phyloP scores from a whole-genome alignment of 2,797 vertebrate species.

The Austrolebias charrua region DNA sequence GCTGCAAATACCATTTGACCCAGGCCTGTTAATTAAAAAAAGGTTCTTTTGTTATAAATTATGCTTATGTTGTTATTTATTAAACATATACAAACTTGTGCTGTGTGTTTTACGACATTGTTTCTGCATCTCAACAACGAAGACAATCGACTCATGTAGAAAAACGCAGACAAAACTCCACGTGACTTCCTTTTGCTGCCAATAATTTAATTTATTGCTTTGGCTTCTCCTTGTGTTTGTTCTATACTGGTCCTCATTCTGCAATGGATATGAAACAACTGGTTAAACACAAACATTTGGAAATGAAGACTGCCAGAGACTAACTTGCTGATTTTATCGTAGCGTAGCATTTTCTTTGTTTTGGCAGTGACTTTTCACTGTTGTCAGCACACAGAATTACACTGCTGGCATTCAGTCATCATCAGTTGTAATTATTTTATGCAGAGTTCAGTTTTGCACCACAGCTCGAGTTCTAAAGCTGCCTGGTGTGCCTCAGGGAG shows the following conservation, averaged over 20 bases:
- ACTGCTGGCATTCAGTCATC: neutral
- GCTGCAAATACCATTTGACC: constrained; percentile 52
- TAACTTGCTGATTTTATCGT: constrained; percentile 30
- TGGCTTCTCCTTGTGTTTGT: constrained; percentile 41
- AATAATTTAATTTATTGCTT: constrained; percentile 39
- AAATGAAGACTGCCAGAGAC: neutral
- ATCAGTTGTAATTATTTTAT: constrained; percentile 5
- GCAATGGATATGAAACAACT: constrained; percentile 19
- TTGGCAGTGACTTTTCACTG: constrained; percentile 33
- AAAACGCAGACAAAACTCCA: constrained; percentile 25
- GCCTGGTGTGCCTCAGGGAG: constrained; percentile 17
- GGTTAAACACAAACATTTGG: constrained; percentile 6
- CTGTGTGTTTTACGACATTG: constrained; percentile 43
- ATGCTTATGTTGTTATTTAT: constrained; percentile 91
- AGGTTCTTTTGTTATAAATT: constrained; percentile 47
- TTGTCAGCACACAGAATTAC: neutral
- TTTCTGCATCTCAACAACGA: constrained; percentile 13
- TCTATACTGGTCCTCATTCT: constrained; percentile 27
- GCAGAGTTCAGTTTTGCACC: constrained; percentile 5
- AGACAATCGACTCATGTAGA: constrained; percentile 3
- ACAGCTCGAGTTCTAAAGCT: constrained; percentile 22
- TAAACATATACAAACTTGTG: constrained; percentile 86
- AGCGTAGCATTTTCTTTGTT: constrained; percentile 25
- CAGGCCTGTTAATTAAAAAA: constrained; percentile 56
- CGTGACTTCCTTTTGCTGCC: constrained; percentile 41